Evolutionary conservation across 2,113 vertebrate species (phyloP).

Genomic region (Nipponia nippon): DNA sequence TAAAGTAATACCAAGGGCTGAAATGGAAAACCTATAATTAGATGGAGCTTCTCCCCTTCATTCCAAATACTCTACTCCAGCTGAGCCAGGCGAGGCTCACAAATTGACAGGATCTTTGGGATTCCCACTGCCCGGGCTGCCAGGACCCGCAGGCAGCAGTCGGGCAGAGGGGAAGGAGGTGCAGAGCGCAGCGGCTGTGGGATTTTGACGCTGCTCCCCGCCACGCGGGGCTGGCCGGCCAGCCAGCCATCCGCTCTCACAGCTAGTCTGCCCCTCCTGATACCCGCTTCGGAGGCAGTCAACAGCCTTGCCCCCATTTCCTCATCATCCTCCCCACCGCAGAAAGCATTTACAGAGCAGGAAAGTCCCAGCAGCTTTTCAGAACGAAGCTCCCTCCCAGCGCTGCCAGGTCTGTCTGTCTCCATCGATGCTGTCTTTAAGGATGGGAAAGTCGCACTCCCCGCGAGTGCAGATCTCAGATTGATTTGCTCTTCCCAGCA

Average conservation of each 20-base stretch:
- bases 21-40: slow-evolving; percentile 3
- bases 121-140: fast-evolving
- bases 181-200: fast-evolving
- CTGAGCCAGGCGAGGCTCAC: not conserved
- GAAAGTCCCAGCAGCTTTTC: not conserved
- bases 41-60: not conserved
- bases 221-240: fast-evolving
- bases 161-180: not conserved
- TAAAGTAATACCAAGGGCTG: not conserved
- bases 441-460: not conserved
- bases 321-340: fast-evolving
- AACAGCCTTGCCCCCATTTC: not conserved
- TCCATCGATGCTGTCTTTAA: fast-evolving
- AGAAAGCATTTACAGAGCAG: not conserved
- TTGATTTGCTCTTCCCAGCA: not conserved
- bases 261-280: not conserved
- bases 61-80: not conserved
- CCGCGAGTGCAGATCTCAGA: not conserved
- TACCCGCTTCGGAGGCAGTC: not conserved
- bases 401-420: not conserved
- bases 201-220: fast-evolving
- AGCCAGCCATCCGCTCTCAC: not conserved
- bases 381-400: not conserved
- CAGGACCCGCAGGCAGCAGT: not conserved
- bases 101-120: not conserved